Evolutionary conservation across 2,113 vertebrate species (phyloP).

Genomic region (Cebidichthys violaceus): DNA sequence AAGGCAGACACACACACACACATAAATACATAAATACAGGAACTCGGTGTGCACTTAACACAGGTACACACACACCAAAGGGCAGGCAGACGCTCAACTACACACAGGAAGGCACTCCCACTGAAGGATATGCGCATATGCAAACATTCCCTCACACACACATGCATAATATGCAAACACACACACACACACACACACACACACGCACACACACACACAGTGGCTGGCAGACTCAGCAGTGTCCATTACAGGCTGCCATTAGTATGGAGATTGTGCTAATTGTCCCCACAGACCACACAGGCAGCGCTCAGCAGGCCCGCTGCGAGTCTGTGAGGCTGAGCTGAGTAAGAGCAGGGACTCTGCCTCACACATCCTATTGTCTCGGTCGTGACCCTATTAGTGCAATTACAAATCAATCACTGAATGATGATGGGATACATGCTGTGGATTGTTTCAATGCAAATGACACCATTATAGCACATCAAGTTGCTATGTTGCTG

Average conservation of each 20-base stretch:
- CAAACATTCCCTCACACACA: conserved; percentile 58
- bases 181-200: conserved; percentile 36
- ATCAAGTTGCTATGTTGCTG: conserved; percentile 1
- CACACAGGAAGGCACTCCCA: conserved; percentile 52
- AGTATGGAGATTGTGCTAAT: conserved; percentile 85
- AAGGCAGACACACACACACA: conserved; percentile 13
- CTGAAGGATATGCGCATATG: conserved; percentile 64
- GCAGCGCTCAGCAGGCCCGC: conserved; percentile 68
- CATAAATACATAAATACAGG: background rate
- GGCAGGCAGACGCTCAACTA: conserved; percentile 32
- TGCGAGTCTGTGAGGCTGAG: conserved; percentile 53
- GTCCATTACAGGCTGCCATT: conserved; percentile 80
- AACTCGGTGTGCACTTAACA: conserved; percentile 22
- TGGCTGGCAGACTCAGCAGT: conserved; percentile 75
- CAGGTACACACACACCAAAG: conserved; percentile 23
- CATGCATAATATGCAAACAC: conserved; percentile 62
- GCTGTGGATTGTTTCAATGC: conserved; percentile 62
- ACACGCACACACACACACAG: conserved; percentile 55
- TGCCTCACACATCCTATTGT: conserved; percentile 72
- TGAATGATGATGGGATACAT: conserved; percentile 72
- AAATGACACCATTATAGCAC: conserved; percentile 42
- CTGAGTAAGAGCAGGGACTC: conserved; percentile 57
- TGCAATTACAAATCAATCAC: conserved; percentile 77
- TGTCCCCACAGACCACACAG: conserved; percentile 84
- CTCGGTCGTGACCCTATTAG: conserved; percentile 74